Base-by-base conservation (phyloP, 1,140 invertebrate genomes). In the Telenomus remus region DNA sequence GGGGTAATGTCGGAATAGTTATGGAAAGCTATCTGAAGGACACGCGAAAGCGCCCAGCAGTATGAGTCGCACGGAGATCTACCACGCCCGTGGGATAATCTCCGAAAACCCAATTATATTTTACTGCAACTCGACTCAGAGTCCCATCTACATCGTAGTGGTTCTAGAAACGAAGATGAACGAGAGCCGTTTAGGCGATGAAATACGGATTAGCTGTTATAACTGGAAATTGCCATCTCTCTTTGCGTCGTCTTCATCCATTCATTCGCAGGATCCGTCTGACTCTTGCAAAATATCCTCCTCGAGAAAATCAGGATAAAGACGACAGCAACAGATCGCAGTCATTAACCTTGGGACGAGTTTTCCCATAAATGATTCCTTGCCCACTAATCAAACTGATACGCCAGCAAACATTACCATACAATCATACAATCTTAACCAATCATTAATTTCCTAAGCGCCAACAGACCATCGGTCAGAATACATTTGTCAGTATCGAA, bases 81-180 rank as follows among this genome's bases (percentile, higher is more conserved):
- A 76, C 77, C 72, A 76, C 77, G 64, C 77, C 77, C 82, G 81
- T 81, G 80, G 85, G 85, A 87, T 88, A 87, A 88, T 88, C 77
- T 85, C 84, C 81, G 76, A 81, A 88, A 87, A 88, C 85, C 85
- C 85, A 88, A 88, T 88, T 88, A 88, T 87, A 88, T 87, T 88
- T 87, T 86, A 87, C 85, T 84, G 86, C 85, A 82, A 88, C 84
- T 87, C 81, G 80, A 83, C 86, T 85, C 81, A 83, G 84, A 86
- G 84, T 86, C 84, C 81, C 82, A 85, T 85, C 82, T 81, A 79
- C 77, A 76, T 73, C 75, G 66, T 79, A 74, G 74, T 71, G 72
- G 75, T 75, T 83, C 75, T 81, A 80, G 75, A 76, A 84, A 85
- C 80, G 82, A 86, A 86, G 85, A 87, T 82, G 84, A 83, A 86